Conservation (phyloP, 2,888 invertebrate species). For the Macrostomum cliftonense region DNA sequence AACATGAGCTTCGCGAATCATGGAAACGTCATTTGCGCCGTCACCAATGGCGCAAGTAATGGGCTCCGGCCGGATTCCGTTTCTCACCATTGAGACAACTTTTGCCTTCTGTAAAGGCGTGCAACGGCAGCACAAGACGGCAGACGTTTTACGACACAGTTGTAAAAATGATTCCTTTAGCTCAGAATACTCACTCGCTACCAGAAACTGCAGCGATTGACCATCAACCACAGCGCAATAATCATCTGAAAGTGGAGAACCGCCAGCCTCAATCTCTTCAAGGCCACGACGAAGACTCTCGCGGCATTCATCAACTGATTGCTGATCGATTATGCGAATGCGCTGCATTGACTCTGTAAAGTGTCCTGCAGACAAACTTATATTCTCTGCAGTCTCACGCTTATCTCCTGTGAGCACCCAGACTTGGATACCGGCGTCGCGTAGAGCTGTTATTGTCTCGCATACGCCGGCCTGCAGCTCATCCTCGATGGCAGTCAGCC, state of each 20-base stretch:
- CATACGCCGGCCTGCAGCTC: conserved; percentile 65
- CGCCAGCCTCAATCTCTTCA: neutral
- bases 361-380: conserved; percentile 60
- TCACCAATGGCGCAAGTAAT: conserved; percentile 84
- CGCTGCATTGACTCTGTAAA: conserved; percentile 42
- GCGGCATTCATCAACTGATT: conserved; percentile 19
- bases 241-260: neutral
- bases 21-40: conserved; percentile 89
- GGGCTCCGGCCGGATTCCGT: conserved; percentile 46
- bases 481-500: conserved; percentile 73
- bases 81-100: conserved; percentile 65
- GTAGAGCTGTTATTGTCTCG: conserved; percentile 56
- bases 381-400: conserved; percentile 64
- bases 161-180: conserved; percentile 43
- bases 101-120: conserved; percentile 74
- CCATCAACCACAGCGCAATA: conserved; percentile 49
- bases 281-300: neutral
- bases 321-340: conserved; percentile 36
- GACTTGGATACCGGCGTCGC: conserved; percentile 59
- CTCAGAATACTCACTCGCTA: conserved; percentile 42
- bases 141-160: conserved; percentile 50
- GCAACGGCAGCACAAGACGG: conserved; percentile 72
- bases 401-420: conserved; percentile 87
- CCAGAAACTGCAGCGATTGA: conserved; percentile 49
- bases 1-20: conserved; percentile 59